Percentiles rank a stretch among this genome's conserved stretches.
phyloP scores from a whole-genome alignment of 2,113 vertebrate genomes.

The Synchiropus splendidus region DNA sequence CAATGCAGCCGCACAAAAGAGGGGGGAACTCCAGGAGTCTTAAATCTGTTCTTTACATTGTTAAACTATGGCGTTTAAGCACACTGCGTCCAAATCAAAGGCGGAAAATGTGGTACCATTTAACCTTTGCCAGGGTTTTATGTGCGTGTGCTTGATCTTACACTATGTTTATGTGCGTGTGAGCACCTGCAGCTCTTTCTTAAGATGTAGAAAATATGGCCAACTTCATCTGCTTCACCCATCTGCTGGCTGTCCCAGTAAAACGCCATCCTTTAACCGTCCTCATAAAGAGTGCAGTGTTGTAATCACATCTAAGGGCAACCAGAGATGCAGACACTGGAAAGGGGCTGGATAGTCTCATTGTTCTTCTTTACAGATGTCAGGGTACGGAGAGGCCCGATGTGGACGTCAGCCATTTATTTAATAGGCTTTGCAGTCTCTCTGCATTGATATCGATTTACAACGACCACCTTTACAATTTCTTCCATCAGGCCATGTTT shows the following conservation, averaged over 20 bases:
- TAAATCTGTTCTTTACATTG: slow-evolving; percentile 10
- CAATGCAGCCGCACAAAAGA: slow-evolving; percentile 8
- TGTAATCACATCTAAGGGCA: slow-evolving; percentile 25
- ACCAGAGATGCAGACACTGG: slow-evolving; percentile 3
- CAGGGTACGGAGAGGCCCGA: slow-evolving; percentile 40
- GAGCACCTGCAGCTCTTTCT: slow-evolving; percentile 22
- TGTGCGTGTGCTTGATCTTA: slow-evolving; percentile 19
- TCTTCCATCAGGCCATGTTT: slow-evolving; percentile 27
- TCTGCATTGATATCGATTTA: slow-evolving; percentile 45
- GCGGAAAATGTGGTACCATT: slow-evolving; percentile 17
- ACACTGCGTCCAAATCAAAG: slow-evolving; percentile 9
- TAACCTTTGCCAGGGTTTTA: slow-evolving; percentile 27
- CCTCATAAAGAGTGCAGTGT: slow-evolving; percentile 28
- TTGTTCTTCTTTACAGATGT: slow-evolving; percentile 58
- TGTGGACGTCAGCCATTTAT: slow-evolving; percentile 45
- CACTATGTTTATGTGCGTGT: slow-evolving; percentile 17
- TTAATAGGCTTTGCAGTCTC: slow-evolving; percentile 53
- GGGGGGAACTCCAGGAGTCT: slow-evolving; percentile 16
- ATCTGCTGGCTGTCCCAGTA: slow-evolving; percentile 7
- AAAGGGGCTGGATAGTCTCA: slow-evolving; percentile 38
- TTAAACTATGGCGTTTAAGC: slow-evolving; percentile 6
- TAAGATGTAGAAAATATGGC: slow-evolving; percentile 9
- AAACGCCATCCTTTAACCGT: slow-evolving; percentile 29
- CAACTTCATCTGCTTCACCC: slow-evolving; percentile 2
- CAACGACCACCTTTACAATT: slow-evolving; percentile 17